Conservation (phyloP, 1,140 invertebrate species). For the Neocloeon triangulifer region DNA sequence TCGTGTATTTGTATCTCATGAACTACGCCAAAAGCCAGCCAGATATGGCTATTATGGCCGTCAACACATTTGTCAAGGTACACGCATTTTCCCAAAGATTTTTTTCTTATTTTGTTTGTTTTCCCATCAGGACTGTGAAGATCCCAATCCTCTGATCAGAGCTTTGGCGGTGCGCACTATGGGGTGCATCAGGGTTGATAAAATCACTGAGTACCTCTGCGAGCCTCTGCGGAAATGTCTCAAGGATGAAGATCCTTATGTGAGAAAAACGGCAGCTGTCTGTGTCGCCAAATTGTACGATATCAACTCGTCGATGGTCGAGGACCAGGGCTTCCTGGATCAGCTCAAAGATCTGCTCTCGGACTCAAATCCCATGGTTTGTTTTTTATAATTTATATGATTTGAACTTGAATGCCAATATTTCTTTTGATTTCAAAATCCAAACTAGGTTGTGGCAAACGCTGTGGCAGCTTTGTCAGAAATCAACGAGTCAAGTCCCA, state of each 20-base stretch:
- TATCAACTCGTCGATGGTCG: constrained; percentile 92
- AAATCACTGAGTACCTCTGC: constrained; percentile 99
- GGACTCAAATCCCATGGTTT: constrained; percentile 99
- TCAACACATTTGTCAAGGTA: constrained; percentile 99
- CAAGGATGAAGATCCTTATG: constrained; percentile 98
- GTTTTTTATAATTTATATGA: too few species aligned
- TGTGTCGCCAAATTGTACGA: constrained; percentile 99
- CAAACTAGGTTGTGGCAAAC: constrained; percentile 96
- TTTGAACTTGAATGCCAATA: too few species aligned
- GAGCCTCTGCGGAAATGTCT: constrained; percentile 96
- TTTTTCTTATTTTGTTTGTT: constrained; percentile 7
- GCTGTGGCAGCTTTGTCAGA: constrained; percentile 96
- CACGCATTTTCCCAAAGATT: constrained; percentile 4
- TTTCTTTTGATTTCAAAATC: too few species aligned
- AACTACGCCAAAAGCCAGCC: constrained; percentile 99
- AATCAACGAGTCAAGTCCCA: constrained; percentile 91
- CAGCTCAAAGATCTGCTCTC: constrained; percentile 90
- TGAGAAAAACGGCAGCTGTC: constrained; percentile 96
- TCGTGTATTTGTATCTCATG: constrained; percentile 99
- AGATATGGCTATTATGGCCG: constrained; percentile 99
- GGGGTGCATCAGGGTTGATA: constrained; percentile 99
- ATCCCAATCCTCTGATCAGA: constrained; percentile 96
- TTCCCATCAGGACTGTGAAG: constrained; percentile 81
- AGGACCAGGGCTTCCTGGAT: constrained; percentile 96
- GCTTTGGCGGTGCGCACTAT: constrained; percentile 97